Conservation (phyloP, 2,888 invertebrate species). For the Ophraella communa region DNA sequence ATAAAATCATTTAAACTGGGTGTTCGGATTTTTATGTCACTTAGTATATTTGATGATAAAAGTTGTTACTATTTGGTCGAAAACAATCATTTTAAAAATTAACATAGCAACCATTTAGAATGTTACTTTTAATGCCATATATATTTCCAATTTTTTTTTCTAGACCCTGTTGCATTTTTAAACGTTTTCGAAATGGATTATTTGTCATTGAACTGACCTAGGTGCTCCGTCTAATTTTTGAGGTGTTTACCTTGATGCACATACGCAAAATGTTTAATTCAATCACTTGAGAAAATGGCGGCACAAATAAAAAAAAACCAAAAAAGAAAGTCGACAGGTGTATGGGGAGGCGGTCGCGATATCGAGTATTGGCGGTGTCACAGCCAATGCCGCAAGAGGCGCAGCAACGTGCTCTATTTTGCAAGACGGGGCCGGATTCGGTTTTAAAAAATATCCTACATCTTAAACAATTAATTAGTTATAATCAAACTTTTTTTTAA, state of each 20-base stretch:
- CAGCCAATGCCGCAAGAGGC: slow-evolving; percentile 49
- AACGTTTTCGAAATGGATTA: neutral
- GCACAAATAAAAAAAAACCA: slow-evolving; percentile 44
- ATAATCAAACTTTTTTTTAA: no score
- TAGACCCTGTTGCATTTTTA: no score
- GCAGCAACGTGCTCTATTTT: slow-evolving; percentile 20
- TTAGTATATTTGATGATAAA: no score
- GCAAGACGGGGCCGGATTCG: slow-evolving; percentile 18
- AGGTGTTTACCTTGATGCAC: slow-evolving; percentile 37
- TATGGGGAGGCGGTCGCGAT: slow-evolving; percentile 43
- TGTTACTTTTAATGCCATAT: no score
- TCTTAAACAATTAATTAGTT: no score
- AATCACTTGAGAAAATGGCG: slow-evolving; percentile 49
- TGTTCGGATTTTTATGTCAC: no score
- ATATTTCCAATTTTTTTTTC: no score
- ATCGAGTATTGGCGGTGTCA: slow-evolving; percentile 53
- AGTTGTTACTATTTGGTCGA: no score
- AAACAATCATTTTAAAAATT: no score
- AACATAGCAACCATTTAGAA: no score
- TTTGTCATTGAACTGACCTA: neutral
- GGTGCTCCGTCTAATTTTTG: slow-evolving; percentile 16
- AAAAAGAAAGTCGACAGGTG: slow-evolving; percentile 51
- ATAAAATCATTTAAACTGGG: no score
- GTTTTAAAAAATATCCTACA: neutral
- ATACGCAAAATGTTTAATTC: slow-evolving; percentile 46